Conservation (phyloP, 2,113 vertebrate species). For the Leucosticte australis region DNA sequence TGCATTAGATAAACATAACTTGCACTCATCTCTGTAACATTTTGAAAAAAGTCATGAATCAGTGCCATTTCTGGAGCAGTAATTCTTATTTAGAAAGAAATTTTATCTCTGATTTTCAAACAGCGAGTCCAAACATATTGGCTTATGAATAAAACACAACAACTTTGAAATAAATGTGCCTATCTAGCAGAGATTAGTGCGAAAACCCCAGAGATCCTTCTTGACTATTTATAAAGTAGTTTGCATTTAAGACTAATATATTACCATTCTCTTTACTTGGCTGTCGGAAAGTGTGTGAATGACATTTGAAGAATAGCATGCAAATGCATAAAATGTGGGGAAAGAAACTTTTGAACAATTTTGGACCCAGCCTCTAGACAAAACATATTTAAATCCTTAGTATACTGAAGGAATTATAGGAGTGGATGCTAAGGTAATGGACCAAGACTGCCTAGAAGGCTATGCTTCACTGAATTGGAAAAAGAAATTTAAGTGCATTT, state of each 20-base stretch:
- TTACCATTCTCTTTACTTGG: not conserved
- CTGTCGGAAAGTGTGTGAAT: not conserved
- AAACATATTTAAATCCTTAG: not conserved
- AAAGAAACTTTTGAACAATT: not conserved
- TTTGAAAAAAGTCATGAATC: not conserved
- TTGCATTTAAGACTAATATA: not conserved
- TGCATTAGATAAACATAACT: not conserved
- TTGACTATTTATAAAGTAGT: not conserved
- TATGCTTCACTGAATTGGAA: not conserved
- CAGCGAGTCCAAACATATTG: not conserved
- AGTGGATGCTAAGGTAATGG: not conserved
- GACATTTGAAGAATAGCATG: not conserved
- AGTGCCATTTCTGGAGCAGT: not conserved
- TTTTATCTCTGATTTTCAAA: not conserved
- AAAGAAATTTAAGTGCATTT: not conserved
- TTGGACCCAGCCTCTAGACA: not conserved
- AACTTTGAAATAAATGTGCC: not conserved
- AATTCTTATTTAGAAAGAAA: not conserved
- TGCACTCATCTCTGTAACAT: not conserved
- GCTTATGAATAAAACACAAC: not conserved
- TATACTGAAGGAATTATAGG: not conserved
- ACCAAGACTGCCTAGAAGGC: not conserved
- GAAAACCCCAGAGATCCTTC: not conserved
- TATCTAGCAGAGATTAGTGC: not conserved
- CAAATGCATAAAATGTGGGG: not conserved